Conservation (phyloP, 2,888 invertebrate species). For the Cryptocephalus moraei region DNA sequence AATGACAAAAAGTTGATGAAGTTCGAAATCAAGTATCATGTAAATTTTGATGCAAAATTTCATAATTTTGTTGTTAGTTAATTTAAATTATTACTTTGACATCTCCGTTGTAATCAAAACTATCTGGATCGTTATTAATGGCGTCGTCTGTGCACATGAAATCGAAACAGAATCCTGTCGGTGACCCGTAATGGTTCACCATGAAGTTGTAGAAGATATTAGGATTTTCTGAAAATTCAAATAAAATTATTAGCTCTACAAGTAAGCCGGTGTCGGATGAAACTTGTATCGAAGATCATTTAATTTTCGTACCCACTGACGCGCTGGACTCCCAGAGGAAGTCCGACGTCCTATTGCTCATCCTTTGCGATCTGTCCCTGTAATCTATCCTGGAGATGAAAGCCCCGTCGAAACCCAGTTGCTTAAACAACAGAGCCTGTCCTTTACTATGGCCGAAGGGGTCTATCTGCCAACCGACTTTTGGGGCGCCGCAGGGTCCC, state of each 20-base stretch:
- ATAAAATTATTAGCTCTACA: conserved; percentile 1
- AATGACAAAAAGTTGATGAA: conserved; percentile 1
- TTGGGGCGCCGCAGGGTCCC: conserved; percentile 57
- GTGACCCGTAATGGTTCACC: conserved; percentile 13
- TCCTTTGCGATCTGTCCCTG: conserved; percentile 49
- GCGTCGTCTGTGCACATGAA: conserved; percentile 34
- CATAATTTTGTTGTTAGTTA: too few relatives aligned
- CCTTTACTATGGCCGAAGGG: conserved; percentile 78
- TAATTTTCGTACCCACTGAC: too few relatives aligned
- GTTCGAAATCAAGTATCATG: too few relatives aligned
- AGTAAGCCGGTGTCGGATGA: too few relatives aligned
- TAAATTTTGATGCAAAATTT: too few relatives aligned
- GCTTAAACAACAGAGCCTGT: conserved; percentile 63
- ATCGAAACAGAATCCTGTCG: conserved; percentile 44
- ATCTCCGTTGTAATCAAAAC: conserved; percentile 47
- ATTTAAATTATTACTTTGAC: conserved; percentile 12
- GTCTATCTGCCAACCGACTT: conserved; percentile 69
- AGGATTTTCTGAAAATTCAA: conserved; percentile 1
- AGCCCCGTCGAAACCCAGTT: conserved; percentile 61
- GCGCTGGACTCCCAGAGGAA: conserved; percentile 49
- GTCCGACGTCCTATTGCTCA: conserved; percentile 53
- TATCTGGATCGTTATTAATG: conserved; percentile 44
- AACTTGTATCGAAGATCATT: too few relatives aligned
- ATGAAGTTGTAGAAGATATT: conserved; percentile 14
- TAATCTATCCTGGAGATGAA: conserved; percentile 63